Conservation (phyloP, 2,797 vertebrate genomes). For the Notamacropus eugenii region DNA sequence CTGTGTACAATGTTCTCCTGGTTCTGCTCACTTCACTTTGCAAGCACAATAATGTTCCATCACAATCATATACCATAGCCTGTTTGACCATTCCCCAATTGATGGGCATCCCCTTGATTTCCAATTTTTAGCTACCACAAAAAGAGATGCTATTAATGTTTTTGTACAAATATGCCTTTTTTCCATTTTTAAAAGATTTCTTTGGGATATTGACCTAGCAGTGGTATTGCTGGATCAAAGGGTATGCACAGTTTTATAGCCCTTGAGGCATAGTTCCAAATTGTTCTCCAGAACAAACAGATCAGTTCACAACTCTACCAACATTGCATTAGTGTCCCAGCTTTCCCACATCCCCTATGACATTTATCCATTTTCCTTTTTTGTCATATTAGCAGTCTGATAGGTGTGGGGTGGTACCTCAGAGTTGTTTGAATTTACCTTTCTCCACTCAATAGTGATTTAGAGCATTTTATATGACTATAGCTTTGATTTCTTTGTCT, state of each 20-base stretch:
- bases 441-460: not conserved
- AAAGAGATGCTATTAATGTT: not conserved
- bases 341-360: not conserved
- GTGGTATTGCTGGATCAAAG: not conserved
- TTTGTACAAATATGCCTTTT: not conserved
- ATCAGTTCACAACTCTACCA: not conserved
- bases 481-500: not conserved
- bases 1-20: not conserved
- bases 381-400: not conserved
- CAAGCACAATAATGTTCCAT: not conserved
- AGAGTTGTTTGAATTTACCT: not conserved
- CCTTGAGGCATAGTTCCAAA: no score
- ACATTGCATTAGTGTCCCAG: not conserved
- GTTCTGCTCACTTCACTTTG: not conserved
- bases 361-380: not conserved
- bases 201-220: not conserved
- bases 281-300: no score
- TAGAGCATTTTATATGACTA: not conserved
- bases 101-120: not conserved
- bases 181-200: not conserved
- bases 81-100: not conserved
- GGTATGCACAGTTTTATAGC: not conserved
- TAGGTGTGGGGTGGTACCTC: not conserved
- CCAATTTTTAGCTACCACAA: not conserved
- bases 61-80: not conserved